phyloP scores from a whole-genome alignment of 2,113 vertebrate genomes.

The Polypterus bichir region DNA sequence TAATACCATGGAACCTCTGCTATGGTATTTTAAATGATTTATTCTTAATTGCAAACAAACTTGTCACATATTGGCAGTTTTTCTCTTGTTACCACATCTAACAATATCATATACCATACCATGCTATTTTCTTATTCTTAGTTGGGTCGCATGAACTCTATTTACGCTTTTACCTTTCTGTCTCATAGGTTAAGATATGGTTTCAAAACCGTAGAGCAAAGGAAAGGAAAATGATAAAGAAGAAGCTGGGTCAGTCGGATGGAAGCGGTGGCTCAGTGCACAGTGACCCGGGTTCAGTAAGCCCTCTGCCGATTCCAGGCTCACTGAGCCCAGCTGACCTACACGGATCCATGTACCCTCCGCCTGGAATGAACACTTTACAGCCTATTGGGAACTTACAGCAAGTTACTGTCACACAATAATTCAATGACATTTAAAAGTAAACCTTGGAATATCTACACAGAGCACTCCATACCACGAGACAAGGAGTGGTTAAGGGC shows the following conservation, averaged over 20 bases:
- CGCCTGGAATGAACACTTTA: slow-evolving; percentile 58
- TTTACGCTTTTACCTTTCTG: too few species aligned
- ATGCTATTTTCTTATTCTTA: too few species aligned
- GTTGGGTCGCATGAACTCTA: too few species aligned
- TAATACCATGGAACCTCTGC: too few species aligned
- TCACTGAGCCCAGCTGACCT: slow-evolving; percentile 56
- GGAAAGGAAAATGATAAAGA: slow-evolving; percentile 84
- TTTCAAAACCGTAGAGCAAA: slow-evolving; percentile 88
- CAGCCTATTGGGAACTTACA: slow-evolving; percentile 72
- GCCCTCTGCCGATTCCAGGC: slow-evolving; percentile 64
- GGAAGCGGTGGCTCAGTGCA: slow-evolving; percentile 70
- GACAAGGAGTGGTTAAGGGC: too few species aligned
- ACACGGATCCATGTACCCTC: slow-evolving; percentile 59
- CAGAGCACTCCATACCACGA: slow-evolving; percentile 44
- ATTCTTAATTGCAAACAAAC: too few species aligned
- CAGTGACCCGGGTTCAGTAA: slow-evolving; percentile 84
- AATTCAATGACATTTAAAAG: background rate
- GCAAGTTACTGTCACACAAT: slow-evolving; percentile 69
- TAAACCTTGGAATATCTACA: too few species aligned
- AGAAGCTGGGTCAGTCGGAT: slow-evolving; percentile 81
- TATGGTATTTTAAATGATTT: too few species aligned
- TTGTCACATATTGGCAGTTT: too few species aligned
- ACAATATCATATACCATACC: too few species aligned
- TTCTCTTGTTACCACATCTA: too few species aligned
- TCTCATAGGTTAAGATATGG: slow-evolving; percentile 82